These are phyloP conservation scores for Orius insidiosus DNA, from an alignment of 1,140 invertebrate species.

Conservation along the genomic window DNA sequence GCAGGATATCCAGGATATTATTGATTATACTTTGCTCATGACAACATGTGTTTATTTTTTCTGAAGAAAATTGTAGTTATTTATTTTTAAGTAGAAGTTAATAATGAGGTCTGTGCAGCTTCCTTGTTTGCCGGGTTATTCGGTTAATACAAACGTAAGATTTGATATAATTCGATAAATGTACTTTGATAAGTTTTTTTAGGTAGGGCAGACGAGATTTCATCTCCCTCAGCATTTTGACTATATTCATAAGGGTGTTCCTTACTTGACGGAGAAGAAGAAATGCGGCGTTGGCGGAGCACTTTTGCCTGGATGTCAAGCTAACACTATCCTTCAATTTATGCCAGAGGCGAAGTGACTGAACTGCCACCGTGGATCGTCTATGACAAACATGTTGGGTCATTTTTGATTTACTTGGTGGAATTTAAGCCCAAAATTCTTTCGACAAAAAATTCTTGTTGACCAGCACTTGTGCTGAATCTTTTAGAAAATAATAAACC, in stretches of 20 bases:
- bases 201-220: conserved; percentile 38
- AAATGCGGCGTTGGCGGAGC: conserved; percentile 27
- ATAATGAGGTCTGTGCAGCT: conserved; percentile 1
- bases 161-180: neutral
- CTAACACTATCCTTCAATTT: conserved; percentile 37
- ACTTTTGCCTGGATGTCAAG: conserved; percentile 19
- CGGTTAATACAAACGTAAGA: conserved; percentile 3
- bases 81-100: conserved; percentile 1
- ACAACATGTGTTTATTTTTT: too few relatives aligned
- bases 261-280: conserved; percentile 31
- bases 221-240: conserved; percentile 33
- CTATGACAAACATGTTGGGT: conserved; percentile 65
- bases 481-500: too few relatives aligned
- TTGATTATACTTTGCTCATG: too few relatives aligned
- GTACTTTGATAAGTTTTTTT: neutral
- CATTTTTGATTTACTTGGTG: neutral
- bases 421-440: too few relatives aligned
- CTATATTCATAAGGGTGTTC: conserved; percentile 31
- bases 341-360: conserved; percentile 43
- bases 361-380: conserved; percentile 66
- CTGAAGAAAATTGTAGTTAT: too few relatives aligned
- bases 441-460: too few relatives aligned
- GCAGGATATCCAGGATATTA: too few relatives aligned
- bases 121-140: conserved; percentile 5
- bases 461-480: too few relatives aligned